phyloP scores from a whole-genome alignment of 1,140 invertebrate genomes.

The Armadillidium nasatum region DNA sequence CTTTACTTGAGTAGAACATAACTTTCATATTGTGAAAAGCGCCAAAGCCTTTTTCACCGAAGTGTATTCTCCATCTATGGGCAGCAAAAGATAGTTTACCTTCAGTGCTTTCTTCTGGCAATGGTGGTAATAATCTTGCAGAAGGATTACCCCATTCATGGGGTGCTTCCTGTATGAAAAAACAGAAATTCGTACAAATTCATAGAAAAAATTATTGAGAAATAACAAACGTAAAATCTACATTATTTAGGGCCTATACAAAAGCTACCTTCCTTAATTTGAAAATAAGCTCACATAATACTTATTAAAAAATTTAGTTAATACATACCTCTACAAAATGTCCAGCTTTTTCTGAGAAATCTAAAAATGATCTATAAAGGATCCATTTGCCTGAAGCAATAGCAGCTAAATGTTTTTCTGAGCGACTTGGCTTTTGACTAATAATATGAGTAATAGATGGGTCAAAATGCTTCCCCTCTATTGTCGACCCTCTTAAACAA shows the following conservation, averaged over 20 bases:
- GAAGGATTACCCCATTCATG: conserved; percentile 50
- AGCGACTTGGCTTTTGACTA: conserved; percentile 65
- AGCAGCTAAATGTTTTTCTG: conserved; percentile 77
- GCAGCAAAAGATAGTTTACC: conserved; percentile 49
- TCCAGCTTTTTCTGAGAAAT: conserved; percentile 59
- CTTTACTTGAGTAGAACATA: conserved; percentile 26
- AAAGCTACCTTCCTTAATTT: too few relatives aligned
- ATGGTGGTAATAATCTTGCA: conserved; percentile 34
- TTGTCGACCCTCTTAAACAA: conserved; percentile 63
- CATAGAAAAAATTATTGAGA: background rate
- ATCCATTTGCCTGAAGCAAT: conserved; percentile 84
- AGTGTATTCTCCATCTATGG: conserved; percentile 47
- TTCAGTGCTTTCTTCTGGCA: conserved; percentile 24
- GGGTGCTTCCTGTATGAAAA: conserved; percentile 60
- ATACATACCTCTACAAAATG: conserved; percentile 62
- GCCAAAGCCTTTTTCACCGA: conserved; percentile 8
- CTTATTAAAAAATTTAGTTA: background rate
- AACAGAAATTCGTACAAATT: background rate
- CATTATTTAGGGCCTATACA: background rate
- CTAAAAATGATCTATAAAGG: conserved; percentile 69
- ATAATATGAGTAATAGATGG: conserved; percentile 69
- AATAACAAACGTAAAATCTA: background rate
- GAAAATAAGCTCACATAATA: background rate
- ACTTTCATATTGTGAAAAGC: conserved; percentile 26
- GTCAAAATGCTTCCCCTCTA: conserved; percentile 61